These are phyloP conservation scores for Gymnocheta viridis DNA, from an alignment of 2,888 invertebrate genomes.

Conservation along the genomic window DNA sequence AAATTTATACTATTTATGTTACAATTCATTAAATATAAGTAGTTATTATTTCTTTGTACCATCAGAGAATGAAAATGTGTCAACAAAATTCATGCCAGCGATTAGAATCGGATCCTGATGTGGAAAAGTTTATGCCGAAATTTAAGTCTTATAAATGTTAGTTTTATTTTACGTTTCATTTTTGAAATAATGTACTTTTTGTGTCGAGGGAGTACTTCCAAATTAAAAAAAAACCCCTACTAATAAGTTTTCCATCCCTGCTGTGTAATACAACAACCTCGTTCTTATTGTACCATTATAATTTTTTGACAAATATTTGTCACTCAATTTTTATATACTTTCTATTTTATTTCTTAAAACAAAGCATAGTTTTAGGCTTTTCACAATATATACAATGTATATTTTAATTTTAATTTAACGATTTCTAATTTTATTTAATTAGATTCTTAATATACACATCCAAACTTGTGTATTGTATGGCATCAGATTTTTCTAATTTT, in stretches of 20 bases:
- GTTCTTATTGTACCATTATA: conserved; percentile 62
- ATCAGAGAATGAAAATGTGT: no score
- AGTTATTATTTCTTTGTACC: no score
- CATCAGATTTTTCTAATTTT: conserved; percentile 30
- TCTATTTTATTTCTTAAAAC: conserved; percentile 6
- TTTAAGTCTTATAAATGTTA: no score
- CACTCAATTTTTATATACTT: conserved; percentile 27
- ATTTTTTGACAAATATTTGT: conserved; percentile 60
- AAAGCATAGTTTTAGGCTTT: conserved; percentile 54
- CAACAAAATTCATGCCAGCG: no score
- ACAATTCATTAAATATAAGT: no score
- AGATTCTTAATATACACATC: conserved; percentile 1
- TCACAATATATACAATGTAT: not conserved
- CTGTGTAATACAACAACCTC: conserved; percentile 58
- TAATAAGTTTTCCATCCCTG: not conserved
- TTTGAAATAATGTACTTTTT: no score
- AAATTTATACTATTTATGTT: no score
- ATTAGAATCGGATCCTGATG: no score
- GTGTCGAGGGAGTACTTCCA: no score
- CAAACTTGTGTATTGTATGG: conserved; percentile 39
- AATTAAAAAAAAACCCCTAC: no score
- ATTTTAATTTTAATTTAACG: not conserved
- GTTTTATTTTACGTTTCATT: no score
- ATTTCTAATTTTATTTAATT: conserved; percentile 14
- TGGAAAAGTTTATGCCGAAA: no score